Evolutionary conservation across 2,113 vertebrate species (phyloP).

Genomic region (Protomyctophum bolini): DNA sequence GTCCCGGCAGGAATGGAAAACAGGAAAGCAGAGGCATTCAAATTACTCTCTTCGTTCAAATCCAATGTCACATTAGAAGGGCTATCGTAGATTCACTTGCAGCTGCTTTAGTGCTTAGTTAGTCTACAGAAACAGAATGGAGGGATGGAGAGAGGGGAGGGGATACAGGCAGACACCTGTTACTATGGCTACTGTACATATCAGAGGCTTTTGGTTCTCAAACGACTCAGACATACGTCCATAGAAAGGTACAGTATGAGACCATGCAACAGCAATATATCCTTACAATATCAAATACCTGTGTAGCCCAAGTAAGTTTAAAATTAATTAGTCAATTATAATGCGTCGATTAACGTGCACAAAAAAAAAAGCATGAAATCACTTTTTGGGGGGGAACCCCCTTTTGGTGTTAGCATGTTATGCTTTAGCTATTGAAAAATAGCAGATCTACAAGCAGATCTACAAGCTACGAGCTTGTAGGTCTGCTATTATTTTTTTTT

Average conservation of each 20-base stretch:
- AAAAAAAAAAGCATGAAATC: too few relatives aligned
- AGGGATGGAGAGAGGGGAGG: neutral
- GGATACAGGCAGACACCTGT: conserved; percentile 73
- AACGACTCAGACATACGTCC: neutral
- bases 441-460: too few relatives aligned
- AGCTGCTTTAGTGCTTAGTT: neutral
- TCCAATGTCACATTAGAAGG: neutral
- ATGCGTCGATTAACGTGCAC: too few relatives aligned
- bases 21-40: conserved; percentile 5
- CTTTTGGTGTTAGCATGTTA: too few relatives aligned
- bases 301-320: conserved; percentile 16
- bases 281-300: too few relatives aligned
- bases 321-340: neutral
- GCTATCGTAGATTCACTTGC: neutral
- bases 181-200: conserved; percentile 73
- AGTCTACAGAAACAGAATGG: conserved; percentile 19
- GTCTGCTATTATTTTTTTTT: too few relatives aligned
- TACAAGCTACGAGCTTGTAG: too few relatives aligned
- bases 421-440: too few relatives aligned
- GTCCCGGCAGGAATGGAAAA: conserved; percentile 16
- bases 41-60: neutral
- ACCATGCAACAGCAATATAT: too few relatives aligned
- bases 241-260: too few relatives aligned
- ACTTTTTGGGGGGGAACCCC: too few relatives aligned
- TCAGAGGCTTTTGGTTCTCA: conserved; percentile 48